Evolutionary conservation across 2,888 invertebrate species (phyloP).

Genomic region (Silvanus unidentatus): DNA sequence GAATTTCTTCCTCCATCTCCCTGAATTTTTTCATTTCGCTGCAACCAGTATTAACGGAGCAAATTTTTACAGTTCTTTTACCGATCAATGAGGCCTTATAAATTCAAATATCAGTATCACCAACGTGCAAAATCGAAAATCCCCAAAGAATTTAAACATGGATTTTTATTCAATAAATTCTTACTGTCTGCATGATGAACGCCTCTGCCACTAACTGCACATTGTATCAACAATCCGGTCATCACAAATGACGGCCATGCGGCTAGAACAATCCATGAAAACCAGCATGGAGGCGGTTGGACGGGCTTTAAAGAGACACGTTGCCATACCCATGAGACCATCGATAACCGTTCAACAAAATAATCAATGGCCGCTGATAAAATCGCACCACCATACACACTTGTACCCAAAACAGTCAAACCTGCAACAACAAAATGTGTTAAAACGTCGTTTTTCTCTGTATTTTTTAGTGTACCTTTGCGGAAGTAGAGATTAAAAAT

Average conservation of each 20-base stretch:
- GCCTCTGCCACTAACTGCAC: slow-evolving; percentile 62
- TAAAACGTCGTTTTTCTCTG: not conserved
- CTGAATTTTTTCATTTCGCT: too few relatives aligned
- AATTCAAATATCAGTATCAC: too few relatives aligned
- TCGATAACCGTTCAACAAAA: slow-evolving; percentile 64
- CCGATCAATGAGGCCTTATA: too few relatives aligned
- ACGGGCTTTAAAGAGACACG: slow-evolving; percentile 55
- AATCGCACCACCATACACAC: slow-evolving; percentile 70
- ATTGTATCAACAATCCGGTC: slow-evolving; percentile 64
- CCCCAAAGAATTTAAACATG: too few relatives aligned
- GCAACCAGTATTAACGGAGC: too few relatives aligned
- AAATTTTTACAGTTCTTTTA: too few relatives aligned
- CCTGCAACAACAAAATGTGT: slow-evolving; percentile 42
- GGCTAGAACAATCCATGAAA: slow-evolving; percentile 67
- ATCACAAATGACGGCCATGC: slow-evolving; percentile 67
- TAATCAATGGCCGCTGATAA: slow-evolving; percentile 67
- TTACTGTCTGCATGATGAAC: slow-evolving; percentile 59
- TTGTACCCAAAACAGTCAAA: slow-evolving; percentile 67
- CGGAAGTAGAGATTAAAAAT: slow-evolving; percentile 69
- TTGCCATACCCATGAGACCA: slow-evolving; percentile 69
- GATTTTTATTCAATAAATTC: too few relatives aligned
- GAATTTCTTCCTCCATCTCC: too few relatives aligned
- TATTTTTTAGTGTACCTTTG: slow-evolving; percentile 50
- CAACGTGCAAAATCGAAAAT: too few relatives aligned
- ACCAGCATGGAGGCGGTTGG: slow-evolving; percentile 58